phyloP scores from a whole-genome alignment of 2,113 vertebrate species.

The Thymallus thymallus region DNA sequence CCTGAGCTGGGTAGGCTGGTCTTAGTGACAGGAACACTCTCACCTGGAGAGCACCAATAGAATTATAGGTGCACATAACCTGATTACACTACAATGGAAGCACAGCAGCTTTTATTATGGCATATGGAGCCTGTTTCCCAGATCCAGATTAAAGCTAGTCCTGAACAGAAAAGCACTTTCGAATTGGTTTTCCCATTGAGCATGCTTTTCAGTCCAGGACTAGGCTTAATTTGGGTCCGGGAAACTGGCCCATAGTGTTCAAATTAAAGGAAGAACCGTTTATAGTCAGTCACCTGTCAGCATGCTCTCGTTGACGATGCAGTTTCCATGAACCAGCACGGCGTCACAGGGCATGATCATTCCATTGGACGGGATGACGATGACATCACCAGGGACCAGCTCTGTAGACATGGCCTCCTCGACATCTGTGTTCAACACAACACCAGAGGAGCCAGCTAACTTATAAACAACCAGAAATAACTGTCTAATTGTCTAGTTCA shows the following conservation, averaged over 20 bases:
- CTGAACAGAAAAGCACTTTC: too few species aligned
- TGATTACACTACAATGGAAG: not conserved
- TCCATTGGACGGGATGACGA: slow-evolving; percentile 88
- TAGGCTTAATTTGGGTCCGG: not conserved
- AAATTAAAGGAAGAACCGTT: not conserved
- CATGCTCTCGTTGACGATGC: slow-evolving; percentile 98
- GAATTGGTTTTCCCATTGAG: too few species aligned
- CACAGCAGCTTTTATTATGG: too few species aligned
- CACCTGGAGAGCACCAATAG: slow-evolving; percentile 70
- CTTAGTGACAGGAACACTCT: slow-evolving; percentile 96
- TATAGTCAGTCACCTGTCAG: slow-evolving; percentile 80
- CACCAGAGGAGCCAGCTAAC: not conserved
- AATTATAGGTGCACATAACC: not conserved
- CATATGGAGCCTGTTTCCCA: too few species aligned
- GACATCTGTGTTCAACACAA: slow-evolving; percentile 67
- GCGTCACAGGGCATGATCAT: slow-evolving; percentile 95
- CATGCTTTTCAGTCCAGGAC: not conserved
- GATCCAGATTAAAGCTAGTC: too few species aligned
- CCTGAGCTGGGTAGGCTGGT: slow-evolving; percentile 87
- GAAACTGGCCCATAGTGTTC: not conserved
- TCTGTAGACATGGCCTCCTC: slow-evolving; percentile 93
- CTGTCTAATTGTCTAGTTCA: too few species aligned
- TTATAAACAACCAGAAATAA: too few species aligned
- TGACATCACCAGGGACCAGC: slow-evolving; percentile 91
- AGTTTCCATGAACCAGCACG: slow-evolving; percentile 86